Conservation (phyloP, 2,888 invertebrate species). For the Octonoba sinensis region DNA sequence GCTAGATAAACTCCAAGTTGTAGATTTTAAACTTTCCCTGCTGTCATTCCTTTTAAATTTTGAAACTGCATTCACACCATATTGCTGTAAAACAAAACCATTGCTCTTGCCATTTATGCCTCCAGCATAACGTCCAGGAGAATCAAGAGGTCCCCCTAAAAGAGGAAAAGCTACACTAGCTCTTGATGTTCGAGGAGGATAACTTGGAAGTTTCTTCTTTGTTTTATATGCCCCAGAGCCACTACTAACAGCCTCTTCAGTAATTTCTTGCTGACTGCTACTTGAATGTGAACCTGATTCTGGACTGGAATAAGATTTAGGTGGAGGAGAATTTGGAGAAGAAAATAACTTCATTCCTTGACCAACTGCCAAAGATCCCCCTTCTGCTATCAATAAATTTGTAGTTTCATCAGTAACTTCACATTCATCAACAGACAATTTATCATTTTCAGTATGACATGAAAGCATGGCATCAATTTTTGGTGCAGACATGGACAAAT, state of each 20-base stretch:
- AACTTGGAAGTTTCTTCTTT: conserved; percentile 71
- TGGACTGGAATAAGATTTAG: conserved; percentile 61
- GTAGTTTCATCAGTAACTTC: conserved; percentile 82
- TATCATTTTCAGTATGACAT: conserved; percentile 67
- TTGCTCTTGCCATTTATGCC: conserved; percentile 64
- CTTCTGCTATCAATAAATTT: conserved; percentile 77
- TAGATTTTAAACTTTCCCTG: conserved; percentile 70
- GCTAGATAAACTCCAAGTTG: conserved; percentile 68
- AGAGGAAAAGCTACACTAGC: conserved; percentile 84
- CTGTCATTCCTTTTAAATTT: conserved; percentile 69
- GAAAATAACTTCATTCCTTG: conserved; percentile 39
- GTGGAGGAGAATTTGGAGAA: conserved; percentile 36
- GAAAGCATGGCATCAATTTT: conserved; percentile 66
- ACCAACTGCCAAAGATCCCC: conserved; percentile 68
- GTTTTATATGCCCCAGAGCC: conserved; percentile 56
- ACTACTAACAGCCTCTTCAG: conserved; percentile 64
- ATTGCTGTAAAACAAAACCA: conserved; percentile 64
- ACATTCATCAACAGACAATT: conserved; percentile 74
- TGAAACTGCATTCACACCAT: conserved; percentile 61
- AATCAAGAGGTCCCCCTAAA: conserved; percentile 72
- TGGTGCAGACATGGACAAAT: conserved; percentile 86
- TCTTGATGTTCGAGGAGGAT: conserved; percentile 79
- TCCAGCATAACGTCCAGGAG: conserved; percentile 65
- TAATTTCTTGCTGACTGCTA: conserved; percentile 63
- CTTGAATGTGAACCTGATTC: conserved; percentile 59